Conservation (phyloP, 1,140 invertebrate genomes). For the Metaphire vulgaris region DNA sequence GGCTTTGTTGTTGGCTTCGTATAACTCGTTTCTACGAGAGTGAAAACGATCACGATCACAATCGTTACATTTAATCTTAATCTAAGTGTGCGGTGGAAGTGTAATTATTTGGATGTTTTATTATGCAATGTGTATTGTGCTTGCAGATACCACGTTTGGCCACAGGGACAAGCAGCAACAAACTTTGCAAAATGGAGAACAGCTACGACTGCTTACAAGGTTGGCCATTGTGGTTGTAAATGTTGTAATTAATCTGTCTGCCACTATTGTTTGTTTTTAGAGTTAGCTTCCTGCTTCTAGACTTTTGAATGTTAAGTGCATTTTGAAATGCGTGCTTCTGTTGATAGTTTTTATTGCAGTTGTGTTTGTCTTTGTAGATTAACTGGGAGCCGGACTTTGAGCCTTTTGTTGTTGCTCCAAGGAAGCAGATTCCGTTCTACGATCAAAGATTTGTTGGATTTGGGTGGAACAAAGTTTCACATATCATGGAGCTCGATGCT, state of each 20-base stretch:
- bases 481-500: conserved; percentile 80
- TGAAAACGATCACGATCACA: too few relatives aligned
- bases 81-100: too few relatives aligned
- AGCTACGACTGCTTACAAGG: conserved; percentile 72
- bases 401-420: conserved; percentile 69
- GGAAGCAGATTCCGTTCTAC: conserved; percentile 69
- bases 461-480: conserved; percentile 93
- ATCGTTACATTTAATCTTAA: too few relatives aligned
- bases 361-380: conserved; percentile 56
- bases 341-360: too few relatives aligned
- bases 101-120: too few relatives aligned
- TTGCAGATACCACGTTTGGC: conserved; percentile 58
- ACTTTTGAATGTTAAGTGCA: too few relatives aligned
- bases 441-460: conserved; percentile 86
- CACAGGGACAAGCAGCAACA: conserved; percentile 76
- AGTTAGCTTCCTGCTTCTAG: too few relatives aligned
- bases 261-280: too few relatives aligned
- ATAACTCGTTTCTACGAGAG: too few relatives aligned
- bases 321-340: too few relatives aligned
- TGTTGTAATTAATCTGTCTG: conserved; percentile 23
- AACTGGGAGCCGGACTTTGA: conserved; percentile 86
- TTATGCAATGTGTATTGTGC: too few relatives aligned
- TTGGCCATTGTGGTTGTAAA: conserved; percentile 42
- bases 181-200: conserved; percentile 77
- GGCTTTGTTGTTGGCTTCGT: too few relatives aligned